Conservation (phyloP, 2,113 vertebrate species). For the Phalacrocorax pelagicus region DNA sequence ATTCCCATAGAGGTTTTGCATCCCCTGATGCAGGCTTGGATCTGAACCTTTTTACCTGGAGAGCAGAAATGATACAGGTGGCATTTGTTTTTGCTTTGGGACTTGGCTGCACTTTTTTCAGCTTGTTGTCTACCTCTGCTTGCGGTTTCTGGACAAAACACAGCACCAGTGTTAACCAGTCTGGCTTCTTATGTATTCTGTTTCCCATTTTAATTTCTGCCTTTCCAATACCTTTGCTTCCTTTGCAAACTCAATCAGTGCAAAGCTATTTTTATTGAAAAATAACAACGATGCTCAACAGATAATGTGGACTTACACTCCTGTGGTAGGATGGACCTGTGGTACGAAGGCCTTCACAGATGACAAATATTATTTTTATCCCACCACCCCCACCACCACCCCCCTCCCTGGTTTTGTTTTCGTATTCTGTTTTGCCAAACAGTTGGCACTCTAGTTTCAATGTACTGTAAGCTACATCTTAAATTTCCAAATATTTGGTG, state of each 20-base stretch:
- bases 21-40: neutral
- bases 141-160: neutral
- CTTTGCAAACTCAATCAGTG: neutral
- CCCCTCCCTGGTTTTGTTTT: neutral
- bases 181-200: neutral
- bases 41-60: neutral
- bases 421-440: neutral
- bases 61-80: neutral
- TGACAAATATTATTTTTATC: neutral
- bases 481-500: slow-evolving; percentile 12
- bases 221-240: neutral
- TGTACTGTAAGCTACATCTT: neutral
- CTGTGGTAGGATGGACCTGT: neutral
- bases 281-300: neutral
- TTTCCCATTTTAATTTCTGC: neutral
- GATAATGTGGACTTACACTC: neutral
- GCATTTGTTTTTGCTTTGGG: neutral
- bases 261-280: neutral
- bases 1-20: neutral
- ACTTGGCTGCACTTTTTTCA: neutral
- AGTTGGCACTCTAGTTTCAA: neutral
- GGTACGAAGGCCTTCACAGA: neutral
- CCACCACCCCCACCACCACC: too few relatives aligned
- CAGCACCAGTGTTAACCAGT: neutral
- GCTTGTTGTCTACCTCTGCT: neutral